Evolutionary conservation across 2,113 vertebrate genomes (phyloP).

Genomic region (Pseudorhombus dupliciocellatus): DNA sequence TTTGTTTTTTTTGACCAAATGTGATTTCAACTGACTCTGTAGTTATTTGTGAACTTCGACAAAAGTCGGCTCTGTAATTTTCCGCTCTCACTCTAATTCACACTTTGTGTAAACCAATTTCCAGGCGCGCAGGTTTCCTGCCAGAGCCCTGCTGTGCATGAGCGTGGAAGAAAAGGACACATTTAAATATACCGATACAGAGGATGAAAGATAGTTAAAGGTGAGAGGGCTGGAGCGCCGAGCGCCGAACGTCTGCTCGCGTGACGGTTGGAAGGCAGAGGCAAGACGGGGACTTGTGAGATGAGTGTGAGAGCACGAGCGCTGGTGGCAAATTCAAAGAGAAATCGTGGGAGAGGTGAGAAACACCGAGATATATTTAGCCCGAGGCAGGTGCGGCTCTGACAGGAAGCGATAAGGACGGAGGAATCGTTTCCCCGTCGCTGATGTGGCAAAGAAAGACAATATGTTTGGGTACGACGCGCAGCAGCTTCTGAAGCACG

Average conservation of each 20-base stretch:
- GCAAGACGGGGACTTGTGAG: slow-evolving; percentile 28
- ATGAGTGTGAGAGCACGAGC: slow-evolving; percentile 41
- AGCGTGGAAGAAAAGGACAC: background rate
- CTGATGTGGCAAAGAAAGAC: slow-evolving; percentile 6
- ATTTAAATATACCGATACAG: background rate
- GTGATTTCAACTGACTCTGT: no score
- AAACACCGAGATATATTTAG: slow-evolving; percentile 18
- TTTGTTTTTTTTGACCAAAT: no score
- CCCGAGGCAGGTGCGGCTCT: slow-evolving; percentile 39
- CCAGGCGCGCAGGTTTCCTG: background rate
- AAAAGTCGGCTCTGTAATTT: background rate
- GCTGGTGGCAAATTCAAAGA: slow-evolving; percentile 54
- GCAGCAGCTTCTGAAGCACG: background rate
- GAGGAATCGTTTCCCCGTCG: background rate
- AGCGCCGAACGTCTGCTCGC: background rate
- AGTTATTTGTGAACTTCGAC: background rate
- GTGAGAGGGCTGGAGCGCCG: background rate
- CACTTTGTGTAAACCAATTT: background rate
- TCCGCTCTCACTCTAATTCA: background rate
- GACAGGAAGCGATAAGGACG: slow-evolving; percentile 23
- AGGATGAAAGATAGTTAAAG: background rate
- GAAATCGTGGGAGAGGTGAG: slow-evolving; percentile 55
- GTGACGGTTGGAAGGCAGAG: slow-evolving; percentile 35
- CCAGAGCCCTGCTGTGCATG: background rate
- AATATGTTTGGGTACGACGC: background rate